Evolutionary conservation across 2,888 invertebrate species (phyloP).

Genomic region (Pyralis farinalis): DNA sequence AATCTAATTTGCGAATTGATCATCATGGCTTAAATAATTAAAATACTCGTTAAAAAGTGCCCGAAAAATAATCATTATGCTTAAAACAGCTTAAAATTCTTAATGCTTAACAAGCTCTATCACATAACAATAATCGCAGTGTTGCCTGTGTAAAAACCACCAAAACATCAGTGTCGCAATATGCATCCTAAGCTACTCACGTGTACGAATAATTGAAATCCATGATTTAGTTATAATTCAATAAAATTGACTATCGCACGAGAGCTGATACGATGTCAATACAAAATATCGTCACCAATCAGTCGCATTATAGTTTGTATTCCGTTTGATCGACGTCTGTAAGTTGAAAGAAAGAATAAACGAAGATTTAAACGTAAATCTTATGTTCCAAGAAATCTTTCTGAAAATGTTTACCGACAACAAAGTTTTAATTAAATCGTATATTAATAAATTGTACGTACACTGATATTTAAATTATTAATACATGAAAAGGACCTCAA

Average conservation of each 20-base stretch:
- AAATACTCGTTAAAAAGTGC: constrained; percentile 34
- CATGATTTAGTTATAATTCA: not conserved
- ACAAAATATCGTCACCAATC: no score
- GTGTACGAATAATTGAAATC: constrained; percentile 23
- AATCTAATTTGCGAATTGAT: constrained; percentile 30
- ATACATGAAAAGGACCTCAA: no score
- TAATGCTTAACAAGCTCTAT: constrained; percentile 48
- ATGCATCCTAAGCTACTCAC: constrained; percentile 20
- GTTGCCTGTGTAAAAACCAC: constrained; percentile 38
- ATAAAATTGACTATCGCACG: not conserved
- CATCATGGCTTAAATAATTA: constrained; percentile 28
- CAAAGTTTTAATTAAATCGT: no score
- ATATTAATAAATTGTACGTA: no score
- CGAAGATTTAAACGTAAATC: no score
- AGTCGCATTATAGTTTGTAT: no score
- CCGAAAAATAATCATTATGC: constrained; percentile 38
- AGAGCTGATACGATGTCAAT: not conserved
- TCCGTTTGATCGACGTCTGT: no score
- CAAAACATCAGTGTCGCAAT: constrained; percentile 39
- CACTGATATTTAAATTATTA: no score
- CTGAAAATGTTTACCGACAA: no score
- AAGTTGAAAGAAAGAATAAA: no score
- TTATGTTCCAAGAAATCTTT: no score
- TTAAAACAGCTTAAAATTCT: constrained; percentile 28
- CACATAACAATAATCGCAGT: constrained; percentile 40